Conservation (phyloP, 2,888 invertebrate species). For the Acronicta alni region DNA sequence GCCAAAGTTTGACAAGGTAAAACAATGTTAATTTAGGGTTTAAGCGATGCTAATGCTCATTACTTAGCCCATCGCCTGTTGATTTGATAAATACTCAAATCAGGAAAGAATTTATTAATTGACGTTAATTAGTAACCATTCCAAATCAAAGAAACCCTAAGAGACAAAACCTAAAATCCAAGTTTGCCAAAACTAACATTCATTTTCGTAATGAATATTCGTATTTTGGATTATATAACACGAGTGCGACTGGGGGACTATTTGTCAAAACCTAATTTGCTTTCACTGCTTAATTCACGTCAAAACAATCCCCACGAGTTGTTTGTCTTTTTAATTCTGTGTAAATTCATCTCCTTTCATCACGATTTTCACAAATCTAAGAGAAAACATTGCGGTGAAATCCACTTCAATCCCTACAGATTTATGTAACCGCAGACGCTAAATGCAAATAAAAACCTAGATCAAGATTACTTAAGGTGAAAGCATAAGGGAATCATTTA, state of each 20-base stretch:
- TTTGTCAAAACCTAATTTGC: constrained; percentile 56
- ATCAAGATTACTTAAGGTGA: constrained; percentile 12
- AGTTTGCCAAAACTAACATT: constrained; percentile 22
- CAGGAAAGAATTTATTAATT: too few species aligned
- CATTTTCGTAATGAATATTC: constrained; percentile 15
- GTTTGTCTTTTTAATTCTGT: constrained; percentile 40
- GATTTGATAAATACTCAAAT: too few species aligned
- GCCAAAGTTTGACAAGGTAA: constrained; percentile 44
- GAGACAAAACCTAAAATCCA: constrained; percentile 14
- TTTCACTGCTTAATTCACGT: constrained; percentile 55
- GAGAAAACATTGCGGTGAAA: constrained; percentile 64
- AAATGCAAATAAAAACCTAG: constrained; percentile 46
- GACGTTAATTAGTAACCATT: background rate
- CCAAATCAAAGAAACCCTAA: constrained; percentile 23
- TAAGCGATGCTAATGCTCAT: too few species aligned
- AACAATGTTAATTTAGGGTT: constrained; percentile 20
- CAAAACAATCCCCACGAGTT: constrained; percentile 42
- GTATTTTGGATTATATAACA: constrained; percentile 29
- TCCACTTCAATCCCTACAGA: constrained; percentile 55
- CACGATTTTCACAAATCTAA: constrained; percentile 42
- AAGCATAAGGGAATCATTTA: constrained; percentile 9
- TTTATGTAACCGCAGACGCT: constrained; percentile 64
- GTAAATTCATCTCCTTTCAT: constrained; percentile 45
- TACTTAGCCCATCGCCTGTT: too few species aligned
- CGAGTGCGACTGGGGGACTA: constrained; percentile 39